A percentile compares a stretch with the other conserved stretches of the same genome.
These are phyloP conservation scores for Pseudomyrmex cubaensis DNA, from an alignment of 1,140 invertebrate species.

Conservation along the genomic window DNA sequence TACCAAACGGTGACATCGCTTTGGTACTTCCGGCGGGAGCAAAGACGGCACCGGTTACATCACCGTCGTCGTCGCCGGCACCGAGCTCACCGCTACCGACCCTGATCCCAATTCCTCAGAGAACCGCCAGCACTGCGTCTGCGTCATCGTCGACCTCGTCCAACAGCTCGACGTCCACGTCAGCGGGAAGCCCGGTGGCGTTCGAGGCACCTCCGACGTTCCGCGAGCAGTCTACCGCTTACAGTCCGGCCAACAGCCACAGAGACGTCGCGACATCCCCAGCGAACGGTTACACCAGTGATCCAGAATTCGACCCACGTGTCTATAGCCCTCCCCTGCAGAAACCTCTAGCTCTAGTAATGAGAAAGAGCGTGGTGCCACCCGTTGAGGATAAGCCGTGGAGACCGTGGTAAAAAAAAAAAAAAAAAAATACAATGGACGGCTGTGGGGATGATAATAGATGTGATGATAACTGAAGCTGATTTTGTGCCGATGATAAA, in stretches of 20 bases:
- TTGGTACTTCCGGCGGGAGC: slow-evolving; percentile 86
- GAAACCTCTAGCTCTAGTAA: slow-evolving; percentile 90
- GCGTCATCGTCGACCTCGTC: slow-evolving; percentile 87
- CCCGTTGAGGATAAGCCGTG: slow-evolving; percentile 86
- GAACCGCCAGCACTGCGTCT: slow-evolving; percentile 89
- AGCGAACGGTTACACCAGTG: slow-evolving; percentile 82
- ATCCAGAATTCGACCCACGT: slow-evolving; percentile 82
- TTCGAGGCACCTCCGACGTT: slow-evolving; percentile 82
- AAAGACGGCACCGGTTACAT: slow-evolving; percentile 81
- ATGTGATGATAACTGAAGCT: slow-evolving; percentile 51
- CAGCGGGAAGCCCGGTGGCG: slow-evolving; percentile 81
- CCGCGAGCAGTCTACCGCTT: slow-evolving; percentile 82
- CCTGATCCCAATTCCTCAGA: slow-evolving; percentile 89
- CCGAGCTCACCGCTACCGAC: slow-evolving; percentile 87
- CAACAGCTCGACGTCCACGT: slow-evolving; percentile 82
- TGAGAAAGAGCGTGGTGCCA: slow-evolving; percentile 86
- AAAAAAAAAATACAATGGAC: not conserved
- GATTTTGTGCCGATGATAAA: not conserved
- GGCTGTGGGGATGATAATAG: too few relatives aligned
- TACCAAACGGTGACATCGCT: slow-evolving; percentile 88
- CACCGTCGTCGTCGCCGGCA: slow-evolving; percentile 83
- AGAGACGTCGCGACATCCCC: slow-evolving; percentile 83
- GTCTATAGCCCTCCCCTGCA: slow-evolving; percentile 86
- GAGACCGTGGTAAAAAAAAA: slow-evolving; percentile 89
- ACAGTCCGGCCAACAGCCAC: slow-evolving; percentile 82